Evolutionary conservation across 2,888 invertebrate genomes (phyloP).

Genomic region (Hypomecis atomaria): DNA sequence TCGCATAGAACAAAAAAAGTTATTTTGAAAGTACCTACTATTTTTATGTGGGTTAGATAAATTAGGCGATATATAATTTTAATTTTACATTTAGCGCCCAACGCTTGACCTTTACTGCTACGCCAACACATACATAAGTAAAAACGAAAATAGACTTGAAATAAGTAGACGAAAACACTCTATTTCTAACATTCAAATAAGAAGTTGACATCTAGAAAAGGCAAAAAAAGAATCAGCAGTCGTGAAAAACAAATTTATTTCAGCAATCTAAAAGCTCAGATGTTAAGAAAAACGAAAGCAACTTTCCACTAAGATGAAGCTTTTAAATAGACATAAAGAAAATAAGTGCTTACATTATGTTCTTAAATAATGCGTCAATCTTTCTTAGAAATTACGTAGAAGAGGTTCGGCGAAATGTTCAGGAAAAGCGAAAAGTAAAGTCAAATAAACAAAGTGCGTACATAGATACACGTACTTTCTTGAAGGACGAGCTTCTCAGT

Average conservation of each 20-base stretch:
- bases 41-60: no score
- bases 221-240: background rate
- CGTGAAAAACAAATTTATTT: slow-evolving; percentile 14
- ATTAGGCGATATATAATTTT: no score
- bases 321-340: slow-evolving; percentile 19
- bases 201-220: slow-evolving; percentile 4
- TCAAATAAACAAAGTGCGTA: slow-evolving; percentile 11
- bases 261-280: slow-evolving; percentile 14
- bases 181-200: background rate
- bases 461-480: slow-evolving; percentile 21
- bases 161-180: background rate
- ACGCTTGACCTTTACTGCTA: background rate
- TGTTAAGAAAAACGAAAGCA: slow-evolving; percentile 10
- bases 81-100: no score
- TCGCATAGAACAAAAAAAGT: no score
- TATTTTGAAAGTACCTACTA: no score
- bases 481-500: slow-evolving; percentile 29
- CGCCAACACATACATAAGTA: background rate
- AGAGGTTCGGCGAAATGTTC: slow-evolving; percentile 18
- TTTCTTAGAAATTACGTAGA: slow-evolving; percentile 14
- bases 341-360: slow-evolving; percentile 8
- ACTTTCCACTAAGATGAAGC: slow-evolving; percentile 2
- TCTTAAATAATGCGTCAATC: slow-evolving; percentile 16
- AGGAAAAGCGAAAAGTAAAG: slow-evolving; percentile 4
- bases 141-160: background rate